phyloP scores from a whole-genome alignment of 1,140 invertebrate species.

The Eumeta japonica region DNA sequence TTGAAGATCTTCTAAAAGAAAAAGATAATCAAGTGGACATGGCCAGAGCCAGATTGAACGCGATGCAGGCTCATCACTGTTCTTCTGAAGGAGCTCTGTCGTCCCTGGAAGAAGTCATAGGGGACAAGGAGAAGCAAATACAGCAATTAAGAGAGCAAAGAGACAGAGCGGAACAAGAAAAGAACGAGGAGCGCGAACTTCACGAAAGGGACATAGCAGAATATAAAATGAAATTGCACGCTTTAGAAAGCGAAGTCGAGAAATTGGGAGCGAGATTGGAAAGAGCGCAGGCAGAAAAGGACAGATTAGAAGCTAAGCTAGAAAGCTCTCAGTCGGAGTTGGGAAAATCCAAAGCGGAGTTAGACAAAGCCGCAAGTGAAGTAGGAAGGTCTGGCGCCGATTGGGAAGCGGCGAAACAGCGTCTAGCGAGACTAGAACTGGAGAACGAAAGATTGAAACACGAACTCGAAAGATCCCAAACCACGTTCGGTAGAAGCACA shows the following conservation, averaged over 20 bases:
- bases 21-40: conserved; percentile 98
- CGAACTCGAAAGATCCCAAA: conserved; percentile 81
- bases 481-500: conserved; percentile 75
- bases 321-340: conserved; percentile 90
- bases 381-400: conserved; percentile 83
- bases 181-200: conserved; percentile 90
- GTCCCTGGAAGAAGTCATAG: conserved; percentile 91
- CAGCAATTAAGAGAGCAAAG: conserved; percentile 82
- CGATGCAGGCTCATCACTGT: conserved; percentile 91
- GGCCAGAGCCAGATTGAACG: conserved; percentile 82
- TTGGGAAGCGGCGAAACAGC: conserved; percentile 86
- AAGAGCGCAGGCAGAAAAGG: conserved; percentile 84
- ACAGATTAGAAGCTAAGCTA: conserved; percentile 84
- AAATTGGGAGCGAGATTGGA: conserved; percentile 85
- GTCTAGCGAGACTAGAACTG: conserved; percentile 79
- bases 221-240: conserved; percentile 91
- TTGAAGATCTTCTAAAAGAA: conserved; percentile 95
- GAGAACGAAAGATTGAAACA: conserved; percentile 86
- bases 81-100: conserved; percentile 88
- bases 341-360: conserved; percentile 89
- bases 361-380: conserved; percentile 87
- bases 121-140: conserved; percentile 96
- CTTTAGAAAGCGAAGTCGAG: conserved; percentile 86
- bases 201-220: conserved; percentile 93
- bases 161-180: conserved; percentile 94